Percentiles rank a stretch among this genome's conserved stretches.
These are phyloP conservation scores for Capromys pilorides DNA, from an alignment of 2,797 vertebrate species.

Conservation along the genomic window DNA sequence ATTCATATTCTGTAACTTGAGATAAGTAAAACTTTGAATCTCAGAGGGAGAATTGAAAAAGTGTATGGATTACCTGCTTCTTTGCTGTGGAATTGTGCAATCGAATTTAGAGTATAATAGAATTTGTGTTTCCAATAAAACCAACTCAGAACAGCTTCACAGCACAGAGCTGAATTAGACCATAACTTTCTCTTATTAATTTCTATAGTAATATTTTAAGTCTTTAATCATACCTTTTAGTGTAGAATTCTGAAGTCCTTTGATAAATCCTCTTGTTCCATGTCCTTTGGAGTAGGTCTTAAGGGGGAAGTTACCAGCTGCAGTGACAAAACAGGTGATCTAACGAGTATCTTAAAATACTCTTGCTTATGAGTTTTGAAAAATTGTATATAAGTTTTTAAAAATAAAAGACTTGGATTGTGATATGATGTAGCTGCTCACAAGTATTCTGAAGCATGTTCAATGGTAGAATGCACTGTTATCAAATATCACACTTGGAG, in stretches of 20 bases:
- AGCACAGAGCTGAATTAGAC: conserved; percentile 70
- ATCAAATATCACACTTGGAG: conserved; percentile 16
- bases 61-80: conserved; percentile 71
- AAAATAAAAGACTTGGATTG: conserved; percentile 29
- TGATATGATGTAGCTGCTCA: neutral
- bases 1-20: conserved; percentile 60
- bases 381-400: neutral
- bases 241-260: conserved; percentile 65
- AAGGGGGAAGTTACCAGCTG: neutral
- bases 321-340: neutral
- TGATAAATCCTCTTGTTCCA: conserved; percentile 43
- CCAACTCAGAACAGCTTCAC: conserved; percentile 59
- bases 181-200: conserved; percentile 42
- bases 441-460: neutral
- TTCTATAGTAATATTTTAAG: conserved; percentile 56
- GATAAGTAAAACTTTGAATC: conserved; percentile 71
- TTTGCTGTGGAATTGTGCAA: conserved; percentile 72
- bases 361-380: neutral
- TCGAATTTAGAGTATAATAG: conserved; percentile 75
- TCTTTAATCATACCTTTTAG: conserved; percentile 72
- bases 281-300: neutral
- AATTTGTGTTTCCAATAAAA: conserved; percentile 75
- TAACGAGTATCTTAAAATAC: neutral
- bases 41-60: conserved; percentile 71
- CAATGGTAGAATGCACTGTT: neutral